Evolutionary conservation across 2,797 vertebrate genomes (phyloP), one percentile per base, ranked within the genome.

Genomic region (Peromyscus melanophrys): DNA sequence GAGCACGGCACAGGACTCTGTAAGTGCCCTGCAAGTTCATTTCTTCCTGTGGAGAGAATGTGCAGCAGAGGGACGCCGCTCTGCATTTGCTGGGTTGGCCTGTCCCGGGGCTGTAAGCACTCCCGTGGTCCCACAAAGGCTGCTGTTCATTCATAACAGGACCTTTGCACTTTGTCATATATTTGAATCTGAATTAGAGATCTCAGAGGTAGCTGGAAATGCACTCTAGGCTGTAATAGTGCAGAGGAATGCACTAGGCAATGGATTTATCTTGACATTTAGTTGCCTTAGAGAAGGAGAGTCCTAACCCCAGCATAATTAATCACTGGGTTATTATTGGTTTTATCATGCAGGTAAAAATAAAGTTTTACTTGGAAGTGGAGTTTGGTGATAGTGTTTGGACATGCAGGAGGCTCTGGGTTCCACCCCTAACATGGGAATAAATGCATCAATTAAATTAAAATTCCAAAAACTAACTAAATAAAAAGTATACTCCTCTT

Each of bases 1-100:
- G 78, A 93, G 73, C 77, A 34, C 13, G 55, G 90, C 92, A 87
- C 52, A 13, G 91, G 57, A n/a, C 31, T n/a, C 90, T 80, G 6
- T 40, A 37, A 52, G 71, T 12, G 90, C 61, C 61, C 57, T 49
- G 57, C 37, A 84, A 71, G 55, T 81, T 89, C 94, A 89, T 75
- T 94, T 93, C 90, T 95, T 73, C 63, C 75, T 21, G 19, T 9
- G 52, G 57, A 49, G 67, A 80, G 61, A 40, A 27, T 52, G 87
- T 43, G 16, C 25, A 94, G 85, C 43, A 27, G 52, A 94, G 61
- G 0, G 6, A 29, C 31, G n/a, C 0, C 0, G 1, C n/a, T 78
- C 49, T 21, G 21, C 52, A 65, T 59, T 31, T 40, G 76, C 89
- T 25, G 16, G 27, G 77, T 69, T 34, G 29, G 40, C 84, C 77